Conservation (phyloP, 2,888 invertebrate species). For the Hyposoter dolosus region DNA sequence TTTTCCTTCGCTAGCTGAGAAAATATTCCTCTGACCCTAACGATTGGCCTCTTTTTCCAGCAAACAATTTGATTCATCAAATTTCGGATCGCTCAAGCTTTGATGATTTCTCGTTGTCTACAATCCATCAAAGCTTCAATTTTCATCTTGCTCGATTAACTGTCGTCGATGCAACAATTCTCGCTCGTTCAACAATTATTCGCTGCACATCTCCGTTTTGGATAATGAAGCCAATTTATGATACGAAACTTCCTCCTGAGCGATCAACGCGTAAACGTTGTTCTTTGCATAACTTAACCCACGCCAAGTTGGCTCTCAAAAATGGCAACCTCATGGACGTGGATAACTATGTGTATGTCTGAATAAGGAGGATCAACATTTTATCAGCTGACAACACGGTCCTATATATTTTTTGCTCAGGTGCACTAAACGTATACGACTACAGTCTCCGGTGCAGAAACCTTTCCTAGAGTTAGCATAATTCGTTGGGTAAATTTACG, state of each 20-base stretch:
- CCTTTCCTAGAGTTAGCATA: constrained; percentile 72
- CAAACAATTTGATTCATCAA: background rate
- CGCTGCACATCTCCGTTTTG: background rate
- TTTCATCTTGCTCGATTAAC: background rate
- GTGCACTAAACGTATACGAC: constrained; percentile 31
- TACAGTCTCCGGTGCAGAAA: constrained; percentile 27
- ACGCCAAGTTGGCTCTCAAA: background rate
- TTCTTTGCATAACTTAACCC: background rate
- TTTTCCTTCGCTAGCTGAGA: background rate
- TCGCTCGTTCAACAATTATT: background rate
- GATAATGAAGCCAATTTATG: background rate
- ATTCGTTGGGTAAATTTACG: constrained; percentile 70
- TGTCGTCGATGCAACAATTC: background rate
- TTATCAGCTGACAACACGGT: constrained; percentile 25
- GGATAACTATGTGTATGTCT: background rate
- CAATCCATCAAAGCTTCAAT: background rate
- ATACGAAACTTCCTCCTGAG: background rate
- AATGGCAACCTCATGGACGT: background rate
- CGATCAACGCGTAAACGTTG: background rate
- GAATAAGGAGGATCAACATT: constrained; percentile 27
- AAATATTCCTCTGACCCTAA: background rate
- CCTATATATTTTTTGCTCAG: constrained; percentile 46
- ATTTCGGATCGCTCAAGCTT: background rate
- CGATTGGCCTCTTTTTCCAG: background rate
- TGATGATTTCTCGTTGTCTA: background rate